Conservation (phyloP, 1,140 invertebrate genomes). For the Nasonia giraulti region DNA sequence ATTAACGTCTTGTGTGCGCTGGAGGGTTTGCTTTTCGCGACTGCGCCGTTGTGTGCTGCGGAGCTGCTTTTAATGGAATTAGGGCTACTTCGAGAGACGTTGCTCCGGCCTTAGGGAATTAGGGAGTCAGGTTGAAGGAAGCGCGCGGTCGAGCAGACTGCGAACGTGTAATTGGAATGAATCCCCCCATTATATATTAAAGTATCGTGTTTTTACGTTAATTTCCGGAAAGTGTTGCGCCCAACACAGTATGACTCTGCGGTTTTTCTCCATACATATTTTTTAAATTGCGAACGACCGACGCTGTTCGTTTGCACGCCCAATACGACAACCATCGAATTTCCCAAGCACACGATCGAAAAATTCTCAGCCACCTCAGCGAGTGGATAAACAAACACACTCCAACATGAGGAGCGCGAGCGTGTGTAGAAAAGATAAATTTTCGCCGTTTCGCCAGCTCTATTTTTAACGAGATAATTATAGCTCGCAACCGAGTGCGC, state of each 20-base stretch:
- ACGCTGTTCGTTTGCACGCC: no score
- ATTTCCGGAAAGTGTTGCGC: neutral
- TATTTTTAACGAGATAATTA: conserved; percentile 1
- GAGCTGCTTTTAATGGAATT: neutral
- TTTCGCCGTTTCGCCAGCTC: neutral
- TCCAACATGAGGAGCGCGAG: neutral
- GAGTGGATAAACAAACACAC: neutral
- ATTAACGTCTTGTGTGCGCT: neutral
- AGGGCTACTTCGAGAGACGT: neutral
- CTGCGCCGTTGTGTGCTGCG: neutral
- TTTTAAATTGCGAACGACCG: no score
- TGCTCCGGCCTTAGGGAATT: neutral
- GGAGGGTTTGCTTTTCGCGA: neutral
- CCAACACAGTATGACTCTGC: neutral
- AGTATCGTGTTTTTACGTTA: neutral
- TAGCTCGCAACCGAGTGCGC: neutral
- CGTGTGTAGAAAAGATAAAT: neutral
- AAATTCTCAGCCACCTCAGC: neutral
- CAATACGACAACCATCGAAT: no score
- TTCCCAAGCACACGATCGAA: neutral
- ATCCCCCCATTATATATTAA: no score
- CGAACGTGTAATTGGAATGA: no score
- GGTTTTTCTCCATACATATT: neutral
- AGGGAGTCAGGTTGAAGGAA: neutral
- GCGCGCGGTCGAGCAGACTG: neutral